These are phyloP conservation scores for Xestoiulus laeticollis DNA, from an alignment of 2,888 invertebrate species.

Conservation along the genomic window DNA sequence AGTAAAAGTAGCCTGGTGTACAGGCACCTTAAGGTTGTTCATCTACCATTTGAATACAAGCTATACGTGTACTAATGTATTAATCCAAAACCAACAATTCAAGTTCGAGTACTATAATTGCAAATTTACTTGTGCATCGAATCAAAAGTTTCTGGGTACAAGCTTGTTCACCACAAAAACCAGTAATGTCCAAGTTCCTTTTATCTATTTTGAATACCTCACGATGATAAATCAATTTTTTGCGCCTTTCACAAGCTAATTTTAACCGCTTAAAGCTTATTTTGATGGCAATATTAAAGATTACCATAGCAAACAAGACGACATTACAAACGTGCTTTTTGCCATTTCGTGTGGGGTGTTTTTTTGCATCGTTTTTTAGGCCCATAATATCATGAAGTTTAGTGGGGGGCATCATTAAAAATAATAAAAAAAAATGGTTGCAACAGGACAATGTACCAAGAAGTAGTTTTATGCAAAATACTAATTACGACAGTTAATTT, in stretches of 20 bases:
- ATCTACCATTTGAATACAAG: too few species aligned
- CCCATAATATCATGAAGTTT: not conserved
- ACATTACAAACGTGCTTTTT: not conserved
- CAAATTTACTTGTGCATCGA: too few species aligned
- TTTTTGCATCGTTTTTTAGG: not conserved
- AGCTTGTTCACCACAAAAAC: too few species aligned
- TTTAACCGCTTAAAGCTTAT: not conserved
- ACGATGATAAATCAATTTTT: not conserved
- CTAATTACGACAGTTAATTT: conserved; percentile 41
- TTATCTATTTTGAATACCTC: conserved; percentile 1
- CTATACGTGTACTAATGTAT: too few species aligned
- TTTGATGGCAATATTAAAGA: not conserved
- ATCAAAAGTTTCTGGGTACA: too few species aligned
- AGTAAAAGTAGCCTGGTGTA: too few species aligned
- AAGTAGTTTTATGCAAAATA: conserved; percentile 31
- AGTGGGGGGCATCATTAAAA: conserved; percentile 40
- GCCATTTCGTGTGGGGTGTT: not conserved
- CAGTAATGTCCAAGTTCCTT: not conserved
- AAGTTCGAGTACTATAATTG: too few species aligned
- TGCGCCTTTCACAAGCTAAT: not conserved
- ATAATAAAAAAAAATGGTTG: not conserved
- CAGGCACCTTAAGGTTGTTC: too few species aligned
- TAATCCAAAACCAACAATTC: too few species aligned
- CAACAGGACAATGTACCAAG: conserved; percentile 32
- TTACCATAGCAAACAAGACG: not conserved